Conservation (phyloP, 1,140 invertebrate species). For the Drosophila oshimai region DNA sequence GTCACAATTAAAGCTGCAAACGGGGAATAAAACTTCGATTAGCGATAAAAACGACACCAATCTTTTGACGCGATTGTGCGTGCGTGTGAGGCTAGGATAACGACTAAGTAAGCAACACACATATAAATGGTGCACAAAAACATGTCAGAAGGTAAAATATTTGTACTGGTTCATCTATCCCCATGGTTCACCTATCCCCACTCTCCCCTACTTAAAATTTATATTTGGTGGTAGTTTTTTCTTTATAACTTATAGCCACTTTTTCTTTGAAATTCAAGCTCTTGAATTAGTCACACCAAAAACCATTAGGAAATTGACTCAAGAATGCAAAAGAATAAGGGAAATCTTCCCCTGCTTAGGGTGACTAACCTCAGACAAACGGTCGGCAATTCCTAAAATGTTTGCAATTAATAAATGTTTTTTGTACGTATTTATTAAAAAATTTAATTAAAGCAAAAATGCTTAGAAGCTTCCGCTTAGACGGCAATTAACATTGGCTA, state of each 20-base stretch:
- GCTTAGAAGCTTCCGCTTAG: constrained; percentile 41
- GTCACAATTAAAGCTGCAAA: no score
- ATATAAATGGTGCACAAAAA: no score
- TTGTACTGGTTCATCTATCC: no score
- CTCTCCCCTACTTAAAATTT: not conserved
- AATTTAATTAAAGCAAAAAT: constrained; percentile 59
- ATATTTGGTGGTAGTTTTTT: not conserved
- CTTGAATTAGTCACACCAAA: constrained; percentile 23
- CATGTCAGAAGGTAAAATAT: no score
- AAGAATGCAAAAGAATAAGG: not conserved
- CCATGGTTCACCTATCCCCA: no score
- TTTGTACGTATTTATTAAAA: constrained; percentile 32
- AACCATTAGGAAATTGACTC: constrained; percentile 20
- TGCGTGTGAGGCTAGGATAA: no score
- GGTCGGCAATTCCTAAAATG: constrained; percentile 13
- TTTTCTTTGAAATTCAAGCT: constrained; percentile 10
- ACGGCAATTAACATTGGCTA: constrained; percentile 43
- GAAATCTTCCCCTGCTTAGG: not conserved
- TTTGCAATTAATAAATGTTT: constrained; percentile 30
- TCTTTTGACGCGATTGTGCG: no score
- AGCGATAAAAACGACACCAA: no score
- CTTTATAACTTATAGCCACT: not conserved
- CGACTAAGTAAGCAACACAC: no score
- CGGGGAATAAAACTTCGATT: no score
- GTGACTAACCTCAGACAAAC: not conserved